These are phyloP conservation scores for Gymnothorax javanicus DNA, from an alignment of 2,797 vertebrate genomes.

Conservation along the genomic window DNA sequence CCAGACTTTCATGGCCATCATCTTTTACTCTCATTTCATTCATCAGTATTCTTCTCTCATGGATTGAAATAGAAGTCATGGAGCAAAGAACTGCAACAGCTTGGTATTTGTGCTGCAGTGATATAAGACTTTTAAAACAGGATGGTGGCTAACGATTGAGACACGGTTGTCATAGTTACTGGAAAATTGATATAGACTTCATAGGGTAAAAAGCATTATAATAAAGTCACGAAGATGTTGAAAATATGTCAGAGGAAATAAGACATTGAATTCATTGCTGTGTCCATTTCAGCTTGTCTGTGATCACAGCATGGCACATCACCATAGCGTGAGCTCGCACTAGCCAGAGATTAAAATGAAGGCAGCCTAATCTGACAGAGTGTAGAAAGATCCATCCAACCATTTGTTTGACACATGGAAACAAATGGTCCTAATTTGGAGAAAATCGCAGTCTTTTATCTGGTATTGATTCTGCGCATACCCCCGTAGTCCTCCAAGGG, in stretches of 20 bases:
- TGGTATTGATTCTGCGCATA: not conserved
- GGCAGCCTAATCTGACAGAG: not conserved
- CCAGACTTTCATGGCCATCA: not conserved
- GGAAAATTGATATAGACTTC: slow-evolving; percentile 3
- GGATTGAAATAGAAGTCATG: slow-evolving; percentile 5
- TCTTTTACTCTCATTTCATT: not conserved
- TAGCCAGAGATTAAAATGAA: not conserved
- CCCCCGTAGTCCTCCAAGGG: not conserved
- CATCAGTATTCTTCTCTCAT: not conserved
- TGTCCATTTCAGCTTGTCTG: slow-evolving; percentile 3
- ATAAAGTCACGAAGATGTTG: slow-evolving; percentile 17
- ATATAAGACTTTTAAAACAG: not conserved
- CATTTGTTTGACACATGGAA: not conserved
- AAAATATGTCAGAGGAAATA: not conserved
- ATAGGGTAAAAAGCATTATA: slow-evolving; percentile 10
- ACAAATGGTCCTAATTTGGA: slow-evolving; percentile 5
- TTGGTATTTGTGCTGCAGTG: slow-evolving; percentile 2
- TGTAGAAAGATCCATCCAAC: not conserved
- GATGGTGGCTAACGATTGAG: slow-evolving; percentile 24
- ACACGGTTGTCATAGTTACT: slow-evolving; percentile 36
- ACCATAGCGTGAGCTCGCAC: not conserved
- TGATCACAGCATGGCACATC: not conserved
- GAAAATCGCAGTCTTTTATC: not conserved
- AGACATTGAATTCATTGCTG: slow-evolving; percentile 4
- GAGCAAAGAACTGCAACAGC: not conserved